These are phyloP conservation scores for Heliangelus exortis DNA, from an alignment of 2,797 vertebrate species.

Conservation along the genomic window DNA sequence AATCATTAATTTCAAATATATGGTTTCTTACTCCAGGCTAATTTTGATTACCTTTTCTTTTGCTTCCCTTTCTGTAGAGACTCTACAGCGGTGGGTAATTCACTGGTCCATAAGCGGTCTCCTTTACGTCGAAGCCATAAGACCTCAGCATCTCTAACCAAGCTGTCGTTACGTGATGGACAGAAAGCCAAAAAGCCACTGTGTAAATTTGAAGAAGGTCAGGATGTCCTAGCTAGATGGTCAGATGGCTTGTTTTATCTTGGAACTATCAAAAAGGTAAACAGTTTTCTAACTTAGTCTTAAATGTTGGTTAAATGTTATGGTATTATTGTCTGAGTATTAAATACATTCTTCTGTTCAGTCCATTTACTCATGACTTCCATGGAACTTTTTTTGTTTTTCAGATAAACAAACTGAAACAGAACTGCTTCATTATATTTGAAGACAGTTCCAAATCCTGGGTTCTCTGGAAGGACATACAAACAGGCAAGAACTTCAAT, in stretches of 20 bases:
- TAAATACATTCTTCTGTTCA: not conserved
- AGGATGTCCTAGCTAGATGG: slow-evolving; percentile 99
- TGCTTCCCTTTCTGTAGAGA: slow-evolving; percentile 79
- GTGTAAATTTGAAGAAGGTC: slow-evolving; percentile 95
- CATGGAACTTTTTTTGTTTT: slow-evolving; percentile 51
- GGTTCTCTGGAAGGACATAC: slow-evolving; percentile 99
- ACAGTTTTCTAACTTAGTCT: not conserved
- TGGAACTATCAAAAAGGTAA: slow-evolving; percentile 98
- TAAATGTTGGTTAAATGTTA: not conserved
- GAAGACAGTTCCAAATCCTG: slow-evolving; percentile 98
- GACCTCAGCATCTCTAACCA: slow-evolving; percentile 85
- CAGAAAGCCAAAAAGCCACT: slow-evolving; percentile 88
- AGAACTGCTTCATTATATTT: slow-evolving; percentile 97
- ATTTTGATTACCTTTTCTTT: not conserved
- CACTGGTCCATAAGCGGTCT: slow-evolving; percentile 92
- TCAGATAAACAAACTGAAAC: slow-evolving; percentile 95
- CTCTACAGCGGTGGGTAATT: slow-evolving; percentile 91
- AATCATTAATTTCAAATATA: not conserved
- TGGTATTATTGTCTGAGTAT: not conserved
- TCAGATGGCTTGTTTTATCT: slow-evolving; percentile 99
- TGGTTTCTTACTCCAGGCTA: not conserved
- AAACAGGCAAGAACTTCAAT: slow-evolving; percentile 87
- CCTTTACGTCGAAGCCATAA: slow-evolving; percentile 87
- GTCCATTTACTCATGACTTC: not conserved
- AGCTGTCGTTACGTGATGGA: slow-evolving; percentile 86